Conservation (phyloP, 2,888 invertebrate genomes). For the Cremastinae sp. region DNA sequence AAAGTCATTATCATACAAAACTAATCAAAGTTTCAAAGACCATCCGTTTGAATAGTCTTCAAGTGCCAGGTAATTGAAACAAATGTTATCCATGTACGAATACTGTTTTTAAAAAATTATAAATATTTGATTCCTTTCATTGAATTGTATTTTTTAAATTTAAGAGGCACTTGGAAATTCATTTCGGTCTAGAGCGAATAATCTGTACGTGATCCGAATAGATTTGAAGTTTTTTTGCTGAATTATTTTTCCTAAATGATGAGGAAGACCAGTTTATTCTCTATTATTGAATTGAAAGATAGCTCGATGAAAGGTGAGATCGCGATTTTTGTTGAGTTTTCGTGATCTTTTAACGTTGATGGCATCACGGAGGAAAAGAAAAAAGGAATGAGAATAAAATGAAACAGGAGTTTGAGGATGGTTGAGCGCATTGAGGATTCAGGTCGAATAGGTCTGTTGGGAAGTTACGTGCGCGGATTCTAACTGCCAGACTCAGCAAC, state of each 20-base stretch:
- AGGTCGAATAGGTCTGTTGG: slow-evolving; percentile 60
- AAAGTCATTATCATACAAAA: too few species aligned
- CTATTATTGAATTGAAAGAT: not conserved
- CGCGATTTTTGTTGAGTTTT: slow-evolving; percentile 4
- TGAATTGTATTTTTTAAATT: too few species aligned
- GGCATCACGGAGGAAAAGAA: slow-evolving; percentile 19
- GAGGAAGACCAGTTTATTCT: not conserved
- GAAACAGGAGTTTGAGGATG: slow-evolving; percentile 13
- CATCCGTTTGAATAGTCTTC: too few species aligned
- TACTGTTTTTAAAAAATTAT: too few species aligned
- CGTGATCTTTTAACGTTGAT: not conserved
- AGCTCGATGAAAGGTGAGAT: not conserved
- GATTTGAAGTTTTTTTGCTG: too few species aligned
- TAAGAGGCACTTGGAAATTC: too few species aligned
- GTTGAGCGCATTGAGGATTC: slow-evolving; percentile 55
- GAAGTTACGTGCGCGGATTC: slow-evolving; percentile 62
- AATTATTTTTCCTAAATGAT: not conserved
- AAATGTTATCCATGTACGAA: too few species aligned
- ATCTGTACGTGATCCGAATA: too few species aligned
- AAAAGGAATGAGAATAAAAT: slow-evolving; percentile 1
- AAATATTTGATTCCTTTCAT: too few species aligned
- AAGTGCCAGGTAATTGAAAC: too few species aligned
- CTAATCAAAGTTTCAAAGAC: too few species aligned
- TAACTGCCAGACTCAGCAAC: slow-evolving; percentile 38
- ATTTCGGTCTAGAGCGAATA: too few species aligned